Evolutionary conservation across 2,113 vertebrate genomes (phyloP), one percentile per base, ranked within the genome.

Genomic region (Semnornis frantzii): DNA sequence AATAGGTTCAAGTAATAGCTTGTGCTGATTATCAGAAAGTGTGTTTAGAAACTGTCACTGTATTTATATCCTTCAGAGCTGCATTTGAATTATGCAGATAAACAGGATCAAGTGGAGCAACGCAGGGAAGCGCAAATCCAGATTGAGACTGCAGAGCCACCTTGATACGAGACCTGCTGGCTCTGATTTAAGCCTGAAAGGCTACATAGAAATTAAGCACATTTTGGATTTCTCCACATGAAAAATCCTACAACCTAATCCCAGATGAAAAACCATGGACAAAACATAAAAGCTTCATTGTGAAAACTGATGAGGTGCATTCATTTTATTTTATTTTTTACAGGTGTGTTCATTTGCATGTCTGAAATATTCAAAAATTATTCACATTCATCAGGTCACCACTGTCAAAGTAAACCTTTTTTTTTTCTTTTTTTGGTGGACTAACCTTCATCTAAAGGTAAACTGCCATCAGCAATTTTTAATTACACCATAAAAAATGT

Each of bases 41-140:
- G 76, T 90, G 65, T 87, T 92, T 70, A 85, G 92, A 77, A 95
- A 76, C 85, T 95, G 86, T 87, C 83, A 80, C 85, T 93, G 8
- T 77, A 58, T 89, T 95, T 94, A 76, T 78, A 82, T 85, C 90
- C 77, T 90, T 90, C 87, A 87, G 74, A 80, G 60, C 16, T 84
- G 69, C 55, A 50, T 92, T 95, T 84, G 92, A 96, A 90, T 96
- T 68, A 82, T 80, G 82, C 82, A 95, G 94, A 95, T 93, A 92
- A 95, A 86, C 31, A 57, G 84, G 90, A 90, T 80, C 90, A 84
- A 95, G 74, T n/a, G 62, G 70, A 19, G 55, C 21, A 75, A 92
- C 58, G 77, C 71, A 82, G 46, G 30, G 28, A 92, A 75, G 55
- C 21, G 72, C 46, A 76, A 52, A 57, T 79, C 81, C 64, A 76